Percentiles rank a stretch among this genome's conserved stretches.
Conservation (phyloP, 2,113 vertebrate species). For the Hassar affinis region DNA sequence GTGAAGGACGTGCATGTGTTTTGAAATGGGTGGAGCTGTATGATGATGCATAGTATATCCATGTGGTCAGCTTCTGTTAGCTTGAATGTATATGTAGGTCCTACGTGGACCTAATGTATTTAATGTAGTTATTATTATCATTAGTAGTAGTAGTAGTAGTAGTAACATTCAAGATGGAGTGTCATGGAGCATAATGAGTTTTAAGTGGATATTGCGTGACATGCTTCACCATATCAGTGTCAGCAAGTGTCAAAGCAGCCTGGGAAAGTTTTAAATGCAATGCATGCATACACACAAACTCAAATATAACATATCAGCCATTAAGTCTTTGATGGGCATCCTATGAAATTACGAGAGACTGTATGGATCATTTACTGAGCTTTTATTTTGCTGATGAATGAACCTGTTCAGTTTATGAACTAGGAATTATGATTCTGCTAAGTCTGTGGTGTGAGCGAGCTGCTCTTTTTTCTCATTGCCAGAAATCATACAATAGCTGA, state of each 20-base stretch:
- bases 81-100: not conserved
- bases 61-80: not conserved
- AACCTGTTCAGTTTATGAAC: not conserved
- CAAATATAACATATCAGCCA: not conserved
- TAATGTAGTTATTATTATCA: not conserved
- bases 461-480: not conserved
- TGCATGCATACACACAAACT: not conserved
- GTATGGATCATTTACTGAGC: not conserved
- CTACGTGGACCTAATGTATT: not conserved
- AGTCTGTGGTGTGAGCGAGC: not conserved
- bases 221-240: not conserved
- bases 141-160: not conserved
- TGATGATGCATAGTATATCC: conserved; percentile 5
- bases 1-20: not conserved
- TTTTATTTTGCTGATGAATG: not conserved
- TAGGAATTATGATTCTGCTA: not conserved
- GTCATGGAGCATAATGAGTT: not conserved
- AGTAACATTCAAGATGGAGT: not conserved
- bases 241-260: not conserved
- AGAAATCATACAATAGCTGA: conserved; percentile 18
- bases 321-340: not conserved
- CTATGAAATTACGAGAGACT: not conserved
- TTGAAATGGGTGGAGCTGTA: conserved; percentile 5
- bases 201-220: not conserved
- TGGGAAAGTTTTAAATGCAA: conserved; percentile 1